Percentiles rank a stretch among this genome's conserved stretches.
phyloP scores from a whole-genome alignment of 2,113 vertebrate genomes.

The Peromyscus californicus region DNA sequence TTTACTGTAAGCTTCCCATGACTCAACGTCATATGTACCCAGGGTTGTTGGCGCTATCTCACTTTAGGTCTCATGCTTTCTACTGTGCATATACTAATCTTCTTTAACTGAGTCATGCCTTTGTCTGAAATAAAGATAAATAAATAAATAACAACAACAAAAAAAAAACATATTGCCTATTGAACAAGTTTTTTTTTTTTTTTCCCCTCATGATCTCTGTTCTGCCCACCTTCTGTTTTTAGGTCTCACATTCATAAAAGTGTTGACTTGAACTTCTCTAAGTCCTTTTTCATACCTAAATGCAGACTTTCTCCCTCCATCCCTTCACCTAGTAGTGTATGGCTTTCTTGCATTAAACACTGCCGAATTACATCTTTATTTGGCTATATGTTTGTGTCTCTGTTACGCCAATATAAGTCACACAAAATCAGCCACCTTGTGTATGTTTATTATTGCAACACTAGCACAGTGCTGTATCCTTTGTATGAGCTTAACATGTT shows the following conservation, averaged over 20 bases:
- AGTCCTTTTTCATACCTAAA: background rate
- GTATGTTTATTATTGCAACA: background rate
- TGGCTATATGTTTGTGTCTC: background rate
- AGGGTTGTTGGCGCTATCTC: background rate
- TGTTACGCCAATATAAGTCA: background rate
- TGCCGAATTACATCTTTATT: background rate
- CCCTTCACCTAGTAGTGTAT: background rate
- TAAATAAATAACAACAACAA: background rate
- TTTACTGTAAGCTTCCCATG: background rate
- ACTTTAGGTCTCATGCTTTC: background rate
- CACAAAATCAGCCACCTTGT: background rate
- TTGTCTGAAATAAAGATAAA: background rate
- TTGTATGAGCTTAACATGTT: background rate
- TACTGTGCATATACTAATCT: background rate
- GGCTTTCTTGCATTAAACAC: background rate
- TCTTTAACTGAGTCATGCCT: background rate
- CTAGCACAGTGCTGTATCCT: background rate
- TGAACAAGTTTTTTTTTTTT: background rate
- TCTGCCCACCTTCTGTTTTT: background rate
- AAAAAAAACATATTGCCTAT: background rate
- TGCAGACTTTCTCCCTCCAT: background rate
- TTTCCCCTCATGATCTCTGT: background rate
- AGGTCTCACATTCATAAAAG: background rate
- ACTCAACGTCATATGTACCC: background rate
- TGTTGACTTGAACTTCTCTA: background rate